These are phyloP conservation scores for Saimiri boliviensis DNA, from an alignment of 2,113 vertebrate species.

Conservation along the genomic window DNA sequence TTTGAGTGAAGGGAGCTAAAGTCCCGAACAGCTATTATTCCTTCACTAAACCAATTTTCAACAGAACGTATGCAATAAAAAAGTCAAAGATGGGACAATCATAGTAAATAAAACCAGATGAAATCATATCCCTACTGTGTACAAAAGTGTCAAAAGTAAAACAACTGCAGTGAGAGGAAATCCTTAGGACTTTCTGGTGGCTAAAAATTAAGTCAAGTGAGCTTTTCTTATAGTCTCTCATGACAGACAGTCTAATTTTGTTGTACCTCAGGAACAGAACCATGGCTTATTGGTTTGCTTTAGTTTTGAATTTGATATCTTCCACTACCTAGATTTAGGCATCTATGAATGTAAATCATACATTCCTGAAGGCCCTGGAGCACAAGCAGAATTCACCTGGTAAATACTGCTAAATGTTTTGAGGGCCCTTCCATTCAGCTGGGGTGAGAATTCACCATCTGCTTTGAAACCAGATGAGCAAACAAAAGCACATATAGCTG, in stretches of 20 bases:
- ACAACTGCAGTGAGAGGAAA: neutral
- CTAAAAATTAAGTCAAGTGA: neutral
- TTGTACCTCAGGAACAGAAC: neutral
- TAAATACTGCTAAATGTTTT: conserved; percentile 73
- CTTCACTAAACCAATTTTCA: conserved; percentile 73
- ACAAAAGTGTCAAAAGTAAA: neutral
- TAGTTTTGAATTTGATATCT: conserved; percentile 23
- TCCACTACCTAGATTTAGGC: conserved; percentile 61
- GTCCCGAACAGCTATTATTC: conserved; percentile 65
- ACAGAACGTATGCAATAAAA: conserved; percentile 60
- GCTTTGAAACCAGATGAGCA: conserved; percentile 71
- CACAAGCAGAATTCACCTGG: conserved; percentile 64
- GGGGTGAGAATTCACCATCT: conserved; percentile 80
- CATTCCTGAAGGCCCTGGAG: neutral
- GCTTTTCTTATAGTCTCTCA: neutral
- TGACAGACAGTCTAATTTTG: neutral
- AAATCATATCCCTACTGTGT: conserved; percentile 28
- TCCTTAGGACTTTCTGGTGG: neutral
- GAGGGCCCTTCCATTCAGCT: conserved; percentile 64
- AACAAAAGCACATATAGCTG: conserved; percentile 60
- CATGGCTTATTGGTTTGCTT: neutral
- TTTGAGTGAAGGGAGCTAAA: conserved; percentile 50
- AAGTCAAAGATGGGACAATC: conserved; percentile 68
- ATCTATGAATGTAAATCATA: conserved; percentile 55
- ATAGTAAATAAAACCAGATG: conserved; percentile 66